These are phyloP conservation scores for Thunnus albacares DNA, from an alignment of 2,797 vertebrate genomes.

Conservation along the genomic window DNA sequence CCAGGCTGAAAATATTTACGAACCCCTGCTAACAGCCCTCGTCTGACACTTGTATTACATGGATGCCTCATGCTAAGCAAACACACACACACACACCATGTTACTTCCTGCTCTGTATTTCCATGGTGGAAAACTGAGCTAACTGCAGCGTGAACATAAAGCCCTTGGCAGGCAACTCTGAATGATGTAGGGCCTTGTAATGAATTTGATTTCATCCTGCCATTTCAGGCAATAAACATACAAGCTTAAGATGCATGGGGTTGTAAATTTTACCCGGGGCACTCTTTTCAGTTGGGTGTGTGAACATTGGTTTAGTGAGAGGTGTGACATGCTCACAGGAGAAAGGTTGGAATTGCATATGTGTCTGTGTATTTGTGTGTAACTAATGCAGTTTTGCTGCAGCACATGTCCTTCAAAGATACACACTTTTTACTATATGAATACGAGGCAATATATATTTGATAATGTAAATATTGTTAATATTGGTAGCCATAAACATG, in stretches of 20 bases:
- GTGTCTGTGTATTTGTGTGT: constrained; percentile 1
- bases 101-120: constrained; percentile 53
- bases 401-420: constrained; percentile 1
- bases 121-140: constrained; percentile 48
- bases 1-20: constrained; percentile 54
- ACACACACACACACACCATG: constrained; percentile 24
- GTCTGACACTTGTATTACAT: constrained; percentile 58
- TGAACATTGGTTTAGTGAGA: constrained; percentile 64
- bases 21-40: constrained; percentile 53
- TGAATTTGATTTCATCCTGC: constrained; percentile 80
- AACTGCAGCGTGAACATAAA: constrained; percentile 65
- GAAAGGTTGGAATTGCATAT: constrained; percentile 38
- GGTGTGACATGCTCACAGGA: constrained; percentile 41
- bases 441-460: neutral
- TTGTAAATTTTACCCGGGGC: constrained; percentile 70
- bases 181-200: constrained; percentile 81
- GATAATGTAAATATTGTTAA: constrained; percentile 2
- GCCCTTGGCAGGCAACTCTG: constrained; percentile 64
- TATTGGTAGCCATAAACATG: neutral
- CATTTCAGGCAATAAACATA: constrained; percentile 81
- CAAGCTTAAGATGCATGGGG: constrained; percentile 71
- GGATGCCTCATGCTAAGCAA: constrained; percentile 59
- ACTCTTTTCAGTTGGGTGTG: constrained; percentile 47
- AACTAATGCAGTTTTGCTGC: constrained; percentile 1
- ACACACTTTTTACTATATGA: constrained; percentile 4